These are phyloP conservation scores for Ophion ventricosus DNA, from an alignment of 2,888 invertebrate species.

Conservation along the genomic window DNA sequence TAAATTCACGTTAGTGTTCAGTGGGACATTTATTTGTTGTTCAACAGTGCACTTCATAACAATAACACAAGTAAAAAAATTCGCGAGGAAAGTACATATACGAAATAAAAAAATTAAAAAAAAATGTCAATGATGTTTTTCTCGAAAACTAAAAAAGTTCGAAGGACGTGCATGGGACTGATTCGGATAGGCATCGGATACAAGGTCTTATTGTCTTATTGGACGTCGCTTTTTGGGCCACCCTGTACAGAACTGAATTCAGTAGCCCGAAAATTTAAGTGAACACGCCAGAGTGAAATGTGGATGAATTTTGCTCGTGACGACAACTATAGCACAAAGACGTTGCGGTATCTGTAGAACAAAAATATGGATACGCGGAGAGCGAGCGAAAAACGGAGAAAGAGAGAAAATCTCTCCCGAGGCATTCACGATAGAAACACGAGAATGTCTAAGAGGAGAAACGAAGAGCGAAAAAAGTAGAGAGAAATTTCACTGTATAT, in stretches of 20 bases:
- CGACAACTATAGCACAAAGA: slow-evolving; percentile 37
- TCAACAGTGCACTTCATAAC: too few relatives aligned
- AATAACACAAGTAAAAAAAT: too few relatives aligned
- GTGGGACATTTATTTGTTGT: too few relatives aligned
- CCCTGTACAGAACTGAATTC: slow-evolving; percentile 8
- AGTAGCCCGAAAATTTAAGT: slow-evolving; percentile 28
- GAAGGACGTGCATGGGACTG: too few relatives aligned
- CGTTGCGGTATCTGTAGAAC: slow-evolving; percentile 25
- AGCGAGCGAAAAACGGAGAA: slow-evolving; percentile 38
- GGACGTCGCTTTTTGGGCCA: not conserved
- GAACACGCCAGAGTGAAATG: slow-evolving; percentile 40
- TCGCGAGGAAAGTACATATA: too few relatives aligned
- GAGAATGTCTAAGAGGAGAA: slow-evolving; percentile 20
- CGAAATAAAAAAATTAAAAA: too few relatives aligned
- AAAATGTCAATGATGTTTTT: too few relatives aligned
- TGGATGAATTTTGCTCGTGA: slow-evolving; percentile 47
- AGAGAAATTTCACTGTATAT: not conserved
- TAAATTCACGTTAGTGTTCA: too few relatives aligned
- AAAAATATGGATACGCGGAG: slow-evolving; percentile 16
- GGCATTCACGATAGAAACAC: not conserved
- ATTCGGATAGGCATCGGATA: too few relatives aligned
- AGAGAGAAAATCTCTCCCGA: not conserved
- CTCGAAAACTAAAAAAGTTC: too few relatives aligned
- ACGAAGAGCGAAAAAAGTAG: slow-evolving; percentile 8
- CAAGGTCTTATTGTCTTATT: too few relatives aligned